These are phyloP conservation scores for Trichonephila clavata DNA, from an alignment of 1,140 invertebrate species.

Conservation along the genomic window DNA sequence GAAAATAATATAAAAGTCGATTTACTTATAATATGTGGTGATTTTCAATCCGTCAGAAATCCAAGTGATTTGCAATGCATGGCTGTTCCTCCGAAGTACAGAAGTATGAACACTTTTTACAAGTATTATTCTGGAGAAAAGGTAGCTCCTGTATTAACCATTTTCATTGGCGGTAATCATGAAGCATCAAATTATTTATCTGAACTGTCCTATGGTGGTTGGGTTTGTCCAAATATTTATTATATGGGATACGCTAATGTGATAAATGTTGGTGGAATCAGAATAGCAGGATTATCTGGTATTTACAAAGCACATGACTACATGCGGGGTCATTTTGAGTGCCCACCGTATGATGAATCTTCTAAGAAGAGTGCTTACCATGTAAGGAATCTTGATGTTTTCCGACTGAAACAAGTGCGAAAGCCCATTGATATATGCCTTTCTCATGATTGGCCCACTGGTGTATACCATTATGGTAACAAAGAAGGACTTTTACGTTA, in stretches of 20 bases:
- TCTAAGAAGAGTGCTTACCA: conserved; percentile 95
- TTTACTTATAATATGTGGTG: conserved; percentile 97
- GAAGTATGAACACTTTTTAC: conserved; percentile 95
- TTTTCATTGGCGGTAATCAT: conserved; percentile 99
- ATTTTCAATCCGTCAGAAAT: conserved; percentile 91
- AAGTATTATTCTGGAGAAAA: conserved; percentile 97
- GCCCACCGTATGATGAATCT: conserved; percentile 89
- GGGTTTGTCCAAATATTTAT: conserved; percentile 99
- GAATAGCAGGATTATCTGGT: conserved; percentile 96
- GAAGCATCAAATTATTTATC: conserved; percentile 98
- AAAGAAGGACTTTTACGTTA: conserved; percentile 86
- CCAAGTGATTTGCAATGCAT: conserved; percentile 88
- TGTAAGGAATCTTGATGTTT: conserved; percentile 94
- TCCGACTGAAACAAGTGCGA: conserved; percentile 87
- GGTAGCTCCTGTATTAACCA: conserved; percentile 92
- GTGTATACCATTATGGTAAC: conserved; percentile 93
- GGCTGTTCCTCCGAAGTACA: conserved; percentile 96
- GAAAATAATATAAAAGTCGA: conserved; percentile 87
- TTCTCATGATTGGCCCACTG: conserved; percentile 98
- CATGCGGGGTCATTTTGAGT: conserved; percentile 92
- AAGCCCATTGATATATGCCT: conserved; percentile 92
- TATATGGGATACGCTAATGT: conserved; percentile 96
- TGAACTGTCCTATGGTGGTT: conserved; percentile 97
- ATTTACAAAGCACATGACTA: conserved; percentile 95
- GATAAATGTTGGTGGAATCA: conserved; percentile 90